A percentile compares a stretch with the other conserved stretches of the same genome.
Conservation (phyloP, 1,140 invertebrate species). For the Spodoptera frugiperda region DNA sequence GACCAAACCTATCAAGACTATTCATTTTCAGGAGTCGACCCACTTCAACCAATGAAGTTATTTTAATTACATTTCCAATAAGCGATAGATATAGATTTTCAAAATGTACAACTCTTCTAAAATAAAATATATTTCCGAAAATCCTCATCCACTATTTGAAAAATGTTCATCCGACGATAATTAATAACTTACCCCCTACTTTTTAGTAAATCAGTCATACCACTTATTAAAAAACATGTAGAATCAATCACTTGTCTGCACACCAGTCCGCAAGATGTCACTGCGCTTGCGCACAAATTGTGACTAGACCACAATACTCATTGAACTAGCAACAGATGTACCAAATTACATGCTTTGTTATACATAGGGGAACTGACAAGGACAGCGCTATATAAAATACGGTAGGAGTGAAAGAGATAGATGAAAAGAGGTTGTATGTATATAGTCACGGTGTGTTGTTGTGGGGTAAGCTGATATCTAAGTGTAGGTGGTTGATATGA, state of each 20-base stretch:
- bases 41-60: no score
- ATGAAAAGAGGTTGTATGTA: not conserved
- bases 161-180: no score
- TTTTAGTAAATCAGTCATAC: no score
- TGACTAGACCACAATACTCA: constrained; percentile 58
- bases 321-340: constrained; percentile 59
- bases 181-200: no score
- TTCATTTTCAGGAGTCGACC: no score
- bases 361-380: constrained; percentile 24
- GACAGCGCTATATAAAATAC: not conserved
- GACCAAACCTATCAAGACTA: no score
- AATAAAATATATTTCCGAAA: no score
- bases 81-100: no score
- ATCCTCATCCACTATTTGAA: no score
- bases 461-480: not conserved
- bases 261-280: constrained; percentile 56
- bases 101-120: no score
- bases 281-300: constrained; percentile 58
- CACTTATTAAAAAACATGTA: no score
- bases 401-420: constrained; percentile 7
- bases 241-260: constrained; percentile 12
- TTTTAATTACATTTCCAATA: no score
- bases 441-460: not conserved
- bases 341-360: constrained; percentile 54
- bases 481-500: not conserved